These are phyloP conservation scores for Heliconius cydno DNA, from an alignment of 2,888 invertebrate genomes.

Conservation along the genomic window DNA sequence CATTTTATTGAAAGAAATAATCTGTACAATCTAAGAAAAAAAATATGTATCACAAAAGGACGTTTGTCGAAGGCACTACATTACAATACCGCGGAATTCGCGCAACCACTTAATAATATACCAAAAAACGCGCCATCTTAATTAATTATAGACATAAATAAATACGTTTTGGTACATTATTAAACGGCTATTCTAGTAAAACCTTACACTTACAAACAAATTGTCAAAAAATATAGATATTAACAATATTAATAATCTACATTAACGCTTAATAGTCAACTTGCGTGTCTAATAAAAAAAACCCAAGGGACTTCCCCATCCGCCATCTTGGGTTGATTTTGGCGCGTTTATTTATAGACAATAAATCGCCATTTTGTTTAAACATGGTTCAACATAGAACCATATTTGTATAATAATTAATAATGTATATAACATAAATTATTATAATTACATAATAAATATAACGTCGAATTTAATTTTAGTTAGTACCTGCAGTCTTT, in stretches of 20 bases:
- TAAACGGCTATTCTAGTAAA: constrained; percentile 34
- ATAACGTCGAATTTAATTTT: constrained; percentile 67
- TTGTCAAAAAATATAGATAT: constrained; percentile 79
- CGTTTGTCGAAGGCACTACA: constrained; percentile 78
- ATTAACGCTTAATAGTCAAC: background rate
- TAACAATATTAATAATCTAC: constrained; percentile 62
- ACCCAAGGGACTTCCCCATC: background rate
- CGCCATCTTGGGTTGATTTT: background rate
- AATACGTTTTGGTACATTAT: constrained; percentile 39
- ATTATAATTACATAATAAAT: constrained; percentile 9
- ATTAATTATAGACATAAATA: constrained; percentile 24
- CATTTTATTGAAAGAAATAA: constrained; percentile 78
- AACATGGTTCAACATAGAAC: background rate
- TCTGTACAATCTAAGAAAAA: constrained; percentile 78
- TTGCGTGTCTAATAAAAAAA: background rate
- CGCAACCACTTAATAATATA: background rate
- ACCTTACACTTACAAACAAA: constrained; percentile 64
- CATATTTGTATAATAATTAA: background rate
- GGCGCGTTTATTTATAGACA: background rate
- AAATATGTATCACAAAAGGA: constrained; percentile 81
- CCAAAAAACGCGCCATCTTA: background rate
- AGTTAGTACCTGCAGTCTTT: constrained; percentile 78
- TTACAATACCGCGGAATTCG: constrained; percentile 38
- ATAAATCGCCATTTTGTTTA: constrained; percentile 6
- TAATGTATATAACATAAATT: background rate